phyloP scores from a whole-genome alignment of 2,113 vertebrate species.

The Daubentonia madagascariensis region DNA sequence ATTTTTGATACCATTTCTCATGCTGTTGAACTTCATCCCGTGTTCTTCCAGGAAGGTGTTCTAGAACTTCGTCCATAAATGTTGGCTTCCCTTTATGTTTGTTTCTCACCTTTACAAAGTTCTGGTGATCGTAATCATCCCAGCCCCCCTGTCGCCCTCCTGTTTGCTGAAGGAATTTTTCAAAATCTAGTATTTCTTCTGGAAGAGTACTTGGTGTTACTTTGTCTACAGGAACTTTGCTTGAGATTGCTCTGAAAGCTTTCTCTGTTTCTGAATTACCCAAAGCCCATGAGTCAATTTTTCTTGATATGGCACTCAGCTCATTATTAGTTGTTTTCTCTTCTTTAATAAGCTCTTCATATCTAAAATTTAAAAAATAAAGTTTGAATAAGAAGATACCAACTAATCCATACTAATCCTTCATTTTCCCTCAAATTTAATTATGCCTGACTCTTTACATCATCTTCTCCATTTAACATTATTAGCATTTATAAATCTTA shows the following conservation, averaged over 20 bases:
- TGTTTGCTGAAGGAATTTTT: slow-evolving; percentile 90
- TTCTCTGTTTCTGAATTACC: slow-evolving; percentile 76
- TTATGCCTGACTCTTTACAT: background rate
- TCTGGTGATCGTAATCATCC: slow-evolving; percentile 93
- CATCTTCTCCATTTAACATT: background rate
- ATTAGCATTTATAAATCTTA: slow-evolving; percentile 48
- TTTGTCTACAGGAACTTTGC: slow-evolving; percentile 75
- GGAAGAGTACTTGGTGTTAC: slow-evolving; percentile 80
- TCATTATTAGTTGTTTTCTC: slow-evolving; percentile 88
- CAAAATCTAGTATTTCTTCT: slow-evolving; percentile 88
- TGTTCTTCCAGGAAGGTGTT: slow-evolving; percentile 88
- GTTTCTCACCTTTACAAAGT: slow-evolving; percentile 89
- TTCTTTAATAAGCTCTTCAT: slow-evolving; percentile 91
- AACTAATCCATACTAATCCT: background rate
- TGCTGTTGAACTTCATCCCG: slow-evolving; percentile 89
- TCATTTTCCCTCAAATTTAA: slow-evolving; percentile 14
- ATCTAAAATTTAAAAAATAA: slow-evolving; percentile 82
- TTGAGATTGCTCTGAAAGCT: slow-evolving; percentile 61
- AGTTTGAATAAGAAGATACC: slow-evolving; percentile 21
- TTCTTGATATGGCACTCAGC: slow-evolving; percentile 88
- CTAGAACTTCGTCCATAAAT: slow-evolving; percentile 87
- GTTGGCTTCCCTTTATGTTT: slow-evolving; percentile 86
- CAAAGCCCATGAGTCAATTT: slow-evolving; percentile 88
- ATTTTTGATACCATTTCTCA: slow-evolving; percentile 91
- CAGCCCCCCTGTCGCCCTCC: slow-evolving; percentile 91